A percentile compares a stretch with the other conserved stretches of the same genome.
These are phyloP conservation scores for Asbolus verrucosus DNA, from an alignment of 1,140 invertebrate genomes.

Conservation along the genomic window DNA sequence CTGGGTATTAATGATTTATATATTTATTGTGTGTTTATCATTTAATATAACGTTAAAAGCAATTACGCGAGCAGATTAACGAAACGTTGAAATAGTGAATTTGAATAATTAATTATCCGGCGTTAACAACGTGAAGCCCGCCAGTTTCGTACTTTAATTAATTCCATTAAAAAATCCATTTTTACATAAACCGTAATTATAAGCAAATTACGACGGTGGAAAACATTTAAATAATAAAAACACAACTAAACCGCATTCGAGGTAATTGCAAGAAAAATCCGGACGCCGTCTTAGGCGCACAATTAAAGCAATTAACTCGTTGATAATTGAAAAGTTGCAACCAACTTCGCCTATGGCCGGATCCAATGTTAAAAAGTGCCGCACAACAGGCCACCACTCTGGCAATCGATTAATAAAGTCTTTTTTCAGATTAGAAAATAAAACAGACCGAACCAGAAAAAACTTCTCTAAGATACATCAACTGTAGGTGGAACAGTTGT, in stretches of 20 bases:
- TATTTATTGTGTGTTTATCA: conserved; percentile 37
- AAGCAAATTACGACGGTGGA: conserved; percentile 19
- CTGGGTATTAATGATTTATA: conserved; percentile 19
- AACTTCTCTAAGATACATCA: no score
- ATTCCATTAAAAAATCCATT: conserved; percentile 38
- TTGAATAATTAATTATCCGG: conserved; percentile 39
- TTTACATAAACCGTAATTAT: conserved; percentile 37
- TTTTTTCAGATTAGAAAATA: no score
- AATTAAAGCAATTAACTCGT: conserved; percentile 35
- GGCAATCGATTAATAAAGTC: no score
- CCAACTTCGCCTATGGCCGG: no score
- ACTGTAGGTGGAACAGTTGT: no score
- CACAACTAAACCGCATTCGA: conserved; percentile 1
- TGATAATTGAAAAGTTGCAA: neutral
- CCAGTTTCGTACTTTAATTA: conserved; percentile 39
- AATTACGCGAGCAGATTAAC: conserved; percentile 37
- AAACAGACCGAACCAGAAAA: no score
- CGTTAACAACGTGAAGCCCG: conserved; percentile 37
- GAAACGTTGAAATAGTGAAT: conserved; percentile 38
- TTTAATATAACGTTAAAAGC: conserved; percentile 38
- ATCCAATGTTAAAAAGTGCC: no score
- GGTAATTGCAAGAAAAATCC: conserved; percentile 29
- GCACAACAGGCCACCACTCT: no score
- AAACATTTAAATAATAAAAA: conserved; percentile 37
- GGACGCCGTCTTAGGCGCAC: conserved; percentile 12